Conservation (phyloP, 2,797 vertebrate species). For the Macropus fuliginosus region DNA sequence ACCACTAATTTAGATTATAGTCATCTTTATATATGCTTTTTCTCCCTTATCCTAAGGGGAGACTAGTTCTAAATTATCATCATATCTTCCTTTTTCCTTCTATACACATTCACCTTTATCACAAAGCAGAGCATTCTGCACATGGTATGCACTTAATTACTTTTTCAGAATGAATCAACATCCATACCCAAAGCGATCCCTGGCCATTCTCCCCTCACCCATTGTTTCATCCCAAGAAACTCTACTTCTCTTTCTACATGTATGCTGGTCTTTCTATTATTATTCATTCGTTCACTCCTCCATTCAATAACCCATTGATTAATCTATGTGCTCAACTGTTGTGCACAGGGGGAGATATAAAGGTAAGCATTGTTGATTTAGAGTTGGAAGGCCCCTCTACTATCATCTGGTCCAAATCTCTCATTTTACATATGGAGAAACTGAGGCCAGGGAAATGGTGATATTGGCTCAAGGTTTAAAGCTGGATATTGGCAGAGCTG, state of each 20-base stretch:
- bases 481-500: not conserved
- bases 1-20: not conserved
- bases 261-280: not conserved
- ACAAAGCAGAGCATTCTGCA: not conserved
- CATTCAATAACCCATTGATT: not conserved
- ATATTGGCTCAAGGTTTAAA: not conserved
- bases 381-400: not conserved
- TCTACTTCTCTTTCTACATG: not conserved
- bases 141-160: not conserved
- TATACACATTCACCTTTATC: not conserved
- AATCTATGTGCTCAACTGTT: not conserved
- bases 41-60: not conserved
- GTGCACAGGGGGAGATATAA: not conserved
- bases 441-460: not conserved
- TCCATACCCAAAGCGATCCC: not conserved
- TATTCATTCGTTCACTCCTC: not conserved
- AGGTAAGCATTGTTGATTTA: not conserved
- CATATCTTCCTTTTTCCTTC: not conserved
- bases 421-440: not conserved
- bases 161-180: not conserved
- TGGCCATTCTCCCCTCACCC: not conserved
- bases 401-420: not conserved
- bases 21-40: not conserved
- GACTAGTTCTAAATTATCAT: not conserved
- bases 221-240: not conserved